Evolutionary conservation across 2,888 invertebrate species (phyloP).

Genomic region (Nomada ferruginata): DNA sequence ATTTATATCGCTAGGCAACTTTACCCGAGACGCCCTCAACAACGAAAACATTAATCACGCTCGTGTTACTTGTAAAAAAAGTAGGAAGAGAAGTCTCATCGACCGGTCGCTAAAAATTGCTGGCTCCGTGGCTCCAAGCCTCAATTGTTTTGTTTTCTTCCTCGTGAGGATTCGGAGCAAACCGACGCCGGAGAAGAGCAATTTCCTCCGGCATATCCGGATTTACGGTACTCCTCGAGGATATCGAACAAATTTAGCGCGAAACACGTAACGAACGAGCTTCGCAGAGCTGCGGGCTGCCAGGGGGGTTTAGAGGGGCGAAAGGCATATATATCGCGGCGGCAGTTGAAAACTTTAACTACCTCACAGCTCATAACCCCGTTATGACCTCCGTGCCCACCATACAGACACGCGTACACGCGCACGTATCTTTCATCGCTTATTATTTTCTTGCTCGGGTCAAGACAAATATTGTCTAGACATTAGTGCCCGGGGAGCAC

Average conservation of each 20-base stretch:
- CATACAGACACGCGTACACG: slow-evolving; percentile 20
- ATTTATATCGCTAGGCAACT: background rate
- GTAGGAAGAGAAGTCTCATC: slow-evolving; percentile 26
- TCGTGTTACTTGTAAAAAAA: slow-evolving; percentile 1
- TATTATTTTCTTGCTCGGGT: slow-evolving; percentile 79
- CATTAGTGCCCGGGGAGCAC: slow-evolving; percentile 66
- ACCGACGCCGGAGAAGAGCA: slow-evolving; percentile 62
- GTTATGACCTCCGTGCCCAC: slow-evolving; percentile 76
- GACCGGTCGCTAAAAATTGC: slow-evolving; percentile 26
- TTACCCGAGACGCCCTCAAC: background rate
- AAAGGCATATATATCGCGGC: slow-evolving; percentile 48
- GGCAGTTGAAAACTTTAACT: slow-evolving; percentile 81
- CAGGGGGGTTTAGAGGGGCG: slow-evolving; percentile 25
- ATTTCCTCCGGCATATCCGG: slow-evolving; percentile 68
- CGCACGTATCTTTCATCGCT: slow-evolving; percentile 72
- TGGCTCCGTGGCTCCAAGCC: slow-evolving; percentile 15
- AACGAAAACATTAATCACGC: background rate
- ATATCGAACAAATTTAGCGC: slow-evolving; percentile 78
- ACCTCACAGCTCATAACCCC: slow-evolving; percentile 82
- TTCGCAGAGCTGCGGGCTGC: slow-evolving; percentile 46
- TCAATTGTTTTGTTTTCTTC: slow-evolving; percentile 31
- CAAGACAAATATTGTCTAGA: slow-evolving; percentile 81
- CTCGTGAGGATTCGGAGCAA: slow-evolving; percentile 45
- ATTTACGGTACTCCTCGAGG: slow-evolving; percentile 64
- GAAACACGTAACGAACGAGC: slow-evolving; percentile 78